Evolutionary conservation across 1,140 invertebrate genomes (phyloP).

Genomic region (Ectropis grisescens): DNA sequence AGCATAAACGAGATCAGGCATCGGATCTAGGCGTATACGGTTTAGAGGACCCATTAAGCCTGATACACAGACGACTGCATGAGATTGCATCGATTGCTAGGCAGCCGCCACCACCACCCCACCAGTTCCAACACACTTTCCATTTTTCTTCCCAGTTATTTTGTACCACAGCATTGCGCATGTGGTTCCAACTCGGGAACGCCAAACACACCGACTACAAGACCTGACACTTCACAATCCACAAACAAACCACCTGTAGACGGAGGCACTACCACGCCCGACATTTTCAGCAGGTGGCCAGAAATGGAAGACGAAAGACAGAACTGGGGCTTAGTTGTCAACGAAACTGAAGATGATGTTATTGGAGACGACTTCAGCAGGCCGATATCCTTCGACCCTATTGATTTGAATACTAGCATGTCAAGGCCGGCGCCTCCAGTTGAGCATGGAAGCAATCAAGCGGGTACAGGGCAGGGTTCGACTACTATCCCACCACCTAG

Average conservation of each 20-base stretch:
- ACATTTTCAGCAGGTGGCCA: constrained; percentile 15
- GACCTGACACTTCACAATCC: background rate
- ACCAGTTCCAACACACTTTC: constrained; percentile 15
- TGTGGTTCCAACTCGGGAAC: constrained; percentile 18
- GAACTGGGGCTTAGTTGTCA: constrained; percentile 26
- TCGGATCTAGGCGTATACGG: constrained; percentile 20
- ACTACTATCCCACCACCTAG: background rate
- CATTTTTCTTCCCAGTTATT: constrained; percentile 28
- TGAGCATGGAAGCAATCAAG: constrained; percentile 15
- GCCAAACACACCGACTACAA: background rate
- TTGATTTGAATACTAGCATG: constrained; percentile 10
- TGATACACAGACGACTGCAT: constrained; percentile 33
- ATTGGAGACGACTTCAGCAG: constrained; percentile 12
- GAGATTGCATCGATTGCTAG: constrained; percentile 22
- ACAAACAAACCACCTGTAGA: background rate
- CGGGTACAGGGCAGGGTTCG: constrained; percentile 2
- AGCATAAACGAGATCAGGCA: constrained; percentile 24
- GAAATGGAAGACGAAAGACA: constrained; percentile 32
- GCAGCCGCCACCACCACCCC: constrained; percentile 14
- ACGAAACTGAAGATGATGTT: constrained; percentile 12
- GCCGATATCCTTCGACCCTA: constrained; percentile 23
- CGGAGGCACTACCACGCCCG: background rate
- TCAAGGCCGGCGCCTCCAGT: constrained; percentile 21
- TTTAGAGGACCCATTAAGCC: constrained; percentile 19
- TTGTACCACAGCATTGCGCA: constrained; percentile 21